Evolutionary conservation across 2,113 vertebrate species (phyloP), one percentile per base, ranked within the genome.

Genomic region (Nibea albiflora): DNA sequence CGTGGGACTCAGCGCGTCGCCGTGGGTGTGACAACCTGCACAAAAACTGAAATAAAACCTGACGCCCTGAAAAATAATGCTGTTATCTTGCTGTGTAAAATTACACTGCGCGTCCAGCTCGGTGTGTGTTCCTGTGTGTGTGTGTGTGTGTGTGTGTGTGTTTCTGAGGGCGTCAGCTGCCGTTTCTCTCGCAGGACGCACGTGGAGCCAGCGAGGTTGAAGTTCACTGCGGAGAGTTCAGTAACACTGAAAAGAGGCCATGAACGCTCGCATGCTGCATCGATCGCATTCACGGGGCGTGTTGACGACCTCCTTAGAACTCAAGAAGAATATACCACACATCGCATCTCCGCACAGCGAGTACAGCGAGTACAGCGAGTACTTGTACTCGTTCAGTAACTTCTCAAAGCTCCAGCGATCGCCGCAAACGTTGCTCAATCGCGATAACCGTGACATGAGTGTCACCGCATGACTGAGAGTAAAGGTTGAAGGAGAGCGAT

Each of bases 151-250:
- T 35, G 16, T 42, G 54, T 52, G 47, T 71, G 61, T 61, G n/a
- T 64, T n/a, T 67, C n/a, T 72, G 19, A 74, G 60, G 60, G 81
- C 26, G 84, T 61, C 80, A 31, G 44, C 63, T 70, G 73, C 39
- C 16, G 35, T 46, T 58, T 2, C 60, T 14, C 46, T 63, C 35
- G 65, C 24, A 22, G 42, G 26, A 71, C 5, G 20, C 54, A 35
- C 24, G 70, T 80, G 70, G 68, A 68, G 42, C 39, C n/a, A 83
- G 14, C 26, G 2, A 22, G 83, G 75, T 47, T 62, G 10, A 87
- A 85, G 89, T 84, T 91, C 78, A 54, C 46, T 5, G 52, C 4
- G 60, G 12, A 72, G 5, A 22, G 60, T 75, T 79, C 39, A 8
- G 78, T 28, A 72, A 81, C 64, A 39, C 17, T 1, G 17, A 31